Evolutionary conservation across 2,113 vertebrate species (phyloP).

Genomic region (Nothoprocta pentlandii): DNA sequence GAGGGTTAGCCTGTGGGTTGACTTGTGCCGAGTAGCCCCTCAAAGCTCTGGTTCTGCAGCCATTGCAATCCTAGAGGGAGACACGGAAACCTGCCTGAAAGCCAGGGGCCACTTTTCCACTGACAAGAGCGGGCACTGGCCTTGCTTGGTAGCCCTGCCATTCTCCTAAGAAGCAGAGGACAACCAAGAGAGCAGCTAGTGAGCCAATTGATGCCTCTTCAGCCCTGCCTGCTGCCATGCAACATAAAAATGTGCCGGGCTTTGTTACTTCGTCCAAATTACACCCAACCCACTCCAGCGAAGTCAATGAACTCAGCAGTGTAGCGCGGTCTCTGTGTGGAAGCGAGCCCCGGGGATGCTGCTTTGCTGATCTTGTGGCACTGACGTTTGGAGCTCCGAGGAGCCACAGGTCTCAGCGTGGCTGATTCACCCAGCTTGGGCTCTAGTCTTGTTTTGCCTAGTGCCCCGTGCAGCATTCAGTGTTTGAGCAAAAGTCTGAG

Average conservation of each 20-base stretch:
- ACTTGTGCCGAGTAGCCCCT: not conserved
- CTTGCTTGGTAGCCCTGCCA: not conserved
- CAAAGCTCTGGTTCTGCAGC: not conserved
- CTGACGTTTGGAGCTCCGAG: not conserved
- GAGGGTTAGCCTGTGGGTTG: not conserved
- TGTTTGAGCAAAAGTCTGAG: not conserved
- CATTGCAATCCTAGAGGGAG: not conserved
- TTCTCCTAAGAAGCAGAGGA: not conserved
- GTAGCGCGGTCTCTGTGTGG: not conserved
- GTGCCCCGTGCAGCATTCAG: not conserved
- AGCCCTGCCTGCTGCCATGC: not conserved
- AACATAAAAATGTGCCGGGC: not conserved
- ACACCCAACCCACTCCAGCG: not conserved
- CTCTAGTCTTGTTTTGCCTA: not conserved
- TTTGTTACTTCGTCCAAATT: not conserved
- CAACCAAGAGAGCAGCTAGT: not conserved
- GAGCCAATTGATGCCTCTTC: not conserved
- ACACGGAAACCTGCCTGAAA: not conserved
- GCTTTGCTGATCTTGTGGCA: not conserved
- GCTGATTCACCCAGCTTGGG: not conserved
- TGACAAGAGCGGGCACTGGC: not conserved
- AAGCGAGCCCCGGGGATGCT: not conserved
- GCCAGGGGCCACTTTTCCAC: not conserved
- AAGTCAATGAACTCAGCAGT: not conserved
- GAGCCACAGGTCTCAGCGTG: not conserved